Evolutionary conservation across 2,113 vertebrate genomes (phyloP), one percentile per base, ranked within the genome.

Genomic region (Oreochromis aureus): DNA sequence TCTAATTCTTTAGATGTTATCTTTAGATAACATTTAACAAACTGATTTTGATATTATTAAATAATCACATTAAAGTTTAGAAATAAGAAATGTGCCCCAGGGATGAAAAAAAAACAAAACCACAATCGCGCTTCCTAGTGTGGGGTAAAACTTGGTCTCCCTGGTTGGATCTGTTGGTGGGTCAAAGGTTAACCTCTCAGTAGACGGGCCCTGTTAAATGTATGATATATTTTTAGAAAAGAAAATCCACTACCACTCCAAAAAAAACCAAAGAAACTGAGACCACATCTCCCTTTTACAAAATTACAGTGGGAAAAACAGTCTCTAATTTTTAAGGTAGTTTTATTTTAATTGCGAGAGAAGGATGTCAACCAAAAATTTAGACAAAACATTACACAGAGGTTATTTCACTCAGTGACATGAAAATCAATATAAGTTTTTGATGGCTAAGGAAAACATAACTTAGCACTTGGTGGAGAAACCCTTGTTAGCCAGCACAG

Each of bases 21-120:
- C 10, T 55, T 55, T 55, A 22, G 53, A 55, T 55, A 55, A 55
- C 10, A 54, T 53, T 53, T 53, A 53, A n/a, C 51, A 2, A 53
- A 53, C 51, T 55, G 19, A 55, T 55, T 55, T 55, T 55, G 54
- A 55, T 11, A 55, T 55, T 3, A 55, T 12, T 55, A 24, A 55
- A 55, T 24, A 22, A 6, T 55, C 10, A 12, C n/a, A 55, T 55
- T 55, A 22, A 22, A 22, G 10, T 12, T 55, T 55, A 55, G 54
- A 55, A 55, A 55, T 55, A 55, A 55, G 10, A 55, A 22, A 55
- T 11, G 22, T 55, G 53, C 19, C n/a, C n/a, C 5, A 55, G n/a
- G n/a, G n/a, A 55, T 22, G 54, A 22, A 53, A 44, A 54, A 54
- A 0, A 0, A 0, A 2, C 10, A n/a, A n/a, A n/a, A n/a, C 22